Conservation (phyloP, 2,113 vertebrate species). For the Rousettus leschenaultii region DNA sequence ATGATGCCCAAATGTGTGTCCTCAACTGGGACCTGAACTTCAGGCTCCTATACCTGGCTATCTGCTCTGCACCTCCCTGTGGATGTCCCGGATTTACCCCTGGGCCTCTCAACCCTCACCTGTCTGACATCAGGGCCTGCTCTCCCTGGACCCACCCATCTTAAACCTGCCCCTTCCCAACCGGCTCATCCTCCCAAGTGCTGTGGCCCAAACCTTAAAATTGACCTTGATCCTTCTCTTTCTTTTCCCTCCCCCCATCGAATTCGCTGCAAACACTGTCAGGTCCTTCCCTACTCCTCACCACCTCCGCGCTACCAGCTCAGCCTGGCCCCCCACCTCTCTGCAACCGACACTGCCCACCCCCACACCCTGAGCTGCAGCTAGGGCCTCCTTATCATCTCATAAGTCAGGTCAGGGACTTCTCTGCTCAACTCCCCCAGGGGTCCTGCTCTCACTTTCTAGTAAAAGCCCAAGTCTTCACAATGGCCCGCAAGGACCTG, state of each 20-base stretch:
- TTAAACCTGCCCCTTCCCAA: neutral
- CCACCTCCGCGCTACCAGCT: neutral
- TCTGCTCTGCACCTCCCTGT: accelerated
- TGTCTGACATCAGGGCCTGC: neutral
- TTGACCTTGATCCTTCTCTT: neutral
- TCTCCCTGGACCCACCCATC: neutral
- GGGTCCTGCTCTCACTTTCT: accelerated
- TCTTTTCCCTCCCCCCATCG: neutral
- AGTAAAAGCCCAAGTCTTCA: neutral
- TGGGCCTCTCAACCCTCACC: neutral
- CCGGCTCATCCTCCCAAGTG: neutral
- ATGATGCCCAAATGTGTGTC: neutral
- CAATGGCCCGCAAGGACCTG: neutral
- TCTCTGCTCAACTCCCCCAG: neutral
- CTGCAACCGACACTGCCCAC: neutral
- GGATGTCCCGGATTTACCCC: neutral
- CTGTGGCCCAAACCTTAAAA: neutral
- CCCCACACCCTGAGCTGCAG: neutral
- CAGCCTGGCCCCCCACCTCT: neutral
- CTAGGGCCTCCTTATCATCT: neutral
- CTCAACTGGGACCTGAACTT: neutral
- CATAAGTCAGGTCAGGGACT: neutral
- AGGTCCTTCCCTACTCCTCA: neutral
- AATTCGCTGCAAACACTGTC: too few relatives aligned
- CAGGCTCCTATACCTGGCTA: neutral